Conservation (phyloP, 2,797 vertebrate species). For the Catamblyrhynchus diadema region DNA sequence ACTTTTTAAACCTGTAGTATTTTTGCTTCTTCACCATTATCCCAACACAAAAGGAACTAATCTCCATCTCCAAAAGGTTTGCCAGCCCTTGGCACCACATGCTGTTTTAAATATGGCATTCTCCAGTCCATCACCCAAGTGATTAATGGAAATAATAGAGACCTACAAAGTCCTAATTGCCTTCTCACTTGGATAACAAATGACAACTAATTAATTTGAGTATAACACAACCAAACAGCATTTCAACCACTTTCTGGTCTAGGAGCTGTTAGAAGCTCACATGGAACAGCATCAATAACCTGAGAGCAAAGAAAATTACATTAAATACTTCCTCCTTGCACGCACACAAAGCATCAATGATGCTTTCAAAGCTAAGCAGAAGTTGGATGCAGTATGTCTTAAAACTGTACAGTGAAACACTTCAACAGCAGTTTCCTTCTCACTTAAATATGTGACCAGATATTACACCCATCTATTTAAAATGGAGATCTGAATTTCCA, state of each 20-base stretch:
- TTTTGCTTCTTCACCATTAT: neutral
- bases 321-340: neutral
- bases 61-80: neutral
- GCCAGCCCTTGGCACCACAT: neutral
- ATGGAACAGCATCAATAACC: neutral
- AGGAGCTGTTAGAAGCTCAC: neutral
- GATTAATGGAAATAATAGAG: neutral
- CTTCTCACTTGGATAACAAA: neutral
- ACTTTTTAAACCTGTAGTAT: neutral
- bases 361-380: neutral
- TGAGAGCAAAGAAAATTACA: neutral
- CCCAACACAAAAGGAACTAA: neutral
- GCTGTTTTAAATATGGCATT: neutral
- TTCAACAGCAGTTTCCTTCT: neutral
- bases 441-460: neutral
- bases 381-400: neutral
- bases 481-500: neutral
- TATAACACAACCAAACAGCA: neutral
- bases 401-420: neutral
- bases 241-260: neutral
- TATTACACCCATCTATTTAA: neutral
- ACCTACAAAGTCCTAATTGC: neutral
- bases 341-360: accelerated
- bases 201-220: neutral
- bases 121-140: neutral